These are phyloP conservation scores for Artibeus jamaicensis DNA, from an alignment of 2,797 vertebrate genomes.

Conservation along the genomic window DNA sequence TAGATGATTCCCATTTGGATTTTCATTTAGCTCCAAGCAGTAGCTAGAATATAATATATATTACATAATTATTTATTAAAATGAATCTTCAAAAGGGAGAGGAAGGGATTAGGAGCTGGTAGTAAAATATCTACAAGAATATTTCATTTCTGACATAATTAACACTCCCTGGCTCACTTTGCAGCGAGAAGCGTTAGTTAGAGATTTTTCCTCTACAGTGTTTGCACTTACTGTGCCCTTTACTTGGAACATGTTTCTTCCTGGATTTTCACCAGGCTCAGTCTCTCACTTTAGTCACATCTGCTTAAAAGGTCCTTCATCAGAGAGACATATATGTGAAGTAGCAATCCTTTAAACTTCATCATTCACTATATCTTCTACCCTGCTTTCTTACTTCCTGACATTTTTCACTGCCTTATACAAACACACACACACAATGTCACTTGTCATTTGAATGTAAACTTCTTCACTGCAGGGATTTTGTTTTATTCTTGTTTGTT, in stretches of 20 bases:
- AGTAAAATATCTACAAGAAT: background rate
- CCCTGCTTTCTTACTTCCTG: background rate
- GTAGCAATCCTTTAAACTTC: background rate
- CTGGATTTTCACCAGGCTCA: background rate
- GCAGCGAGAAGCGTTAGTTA: background rate
- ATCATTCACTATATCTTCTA: background rate
- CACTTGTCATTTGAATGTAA: background rate
- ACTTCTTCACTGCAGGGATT: background rate
- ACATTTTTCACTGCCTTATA: background rate
- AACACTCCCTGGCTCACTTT: background rate
- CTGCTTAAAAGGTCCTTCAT: background rate
- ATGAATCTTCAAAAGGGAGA: background rate
- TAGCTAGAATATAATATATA: background rate
- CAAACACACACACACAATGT: background rate
- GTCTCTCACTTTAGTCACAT: background rate
- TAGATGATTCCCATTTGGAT: conserved; percentile 1
- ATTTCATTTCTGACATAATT: background rate
- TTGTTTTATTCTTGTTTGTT: background rate
- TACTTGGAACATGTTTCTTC: background rate
- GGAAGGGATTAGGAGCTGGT: background rate
- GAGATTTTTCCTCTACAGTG: background rate
- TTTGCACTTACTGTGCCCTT: background rate
- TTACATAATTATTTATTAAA: background rate
- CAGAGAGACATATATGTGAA: background rate
- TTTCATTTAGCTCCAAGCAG: background rate